phyloP scores from a whole-genome alignment of 2,113 vertebrate species.

The Centropus unirufus region DNA sequence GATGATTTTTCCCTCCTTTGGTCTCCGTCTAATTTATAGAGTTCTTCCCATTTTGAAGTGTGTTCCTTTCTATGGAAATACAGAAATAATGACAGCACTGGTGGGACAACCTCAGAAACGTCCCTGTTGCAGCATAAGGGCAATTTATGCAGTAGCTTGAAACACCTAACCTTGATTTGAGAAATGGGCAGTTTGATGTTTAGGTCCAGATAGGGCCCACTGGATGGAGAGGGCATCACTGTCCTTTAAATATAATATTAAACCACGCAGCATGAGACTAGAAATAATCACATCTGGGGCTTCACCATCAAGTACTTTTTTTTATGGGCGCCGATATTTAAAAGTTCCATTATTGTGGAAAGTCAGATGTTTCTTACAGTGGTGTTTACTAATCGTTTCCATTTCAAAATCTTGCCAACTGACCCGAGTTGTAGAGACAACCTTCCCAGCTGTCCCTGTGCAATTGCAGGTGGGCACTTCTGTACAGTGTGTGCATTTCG shows the following conservation, averaged over 20 bases:
- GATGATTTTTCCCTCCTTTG: background rate
- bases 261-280: background rate
- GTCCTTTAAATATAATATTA: background rate
- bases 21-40: background rate
- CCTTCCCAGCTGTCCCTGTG: background rate
- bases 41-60: background rate
- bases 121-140: background rate
- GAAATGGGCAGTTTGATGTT: background rate
- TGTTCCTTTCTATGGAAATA: background rate
- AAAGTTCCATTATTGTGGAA: background rate
- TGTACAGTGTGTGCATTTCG: background rate
- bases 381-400: background rate
- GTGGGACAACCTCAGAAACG: background rate
- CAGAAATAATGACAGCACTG: background rate
- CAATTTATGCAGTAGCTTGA: background rate
- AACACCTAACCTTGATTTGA: background rate
- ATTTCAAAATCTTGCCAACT: background rate
- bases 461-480: background rate
- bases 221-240: background rate
- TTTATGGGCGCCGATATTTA: background rate
- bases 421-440: background rate
- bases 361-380: background rate
- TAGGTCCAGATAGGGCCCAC: background rate
- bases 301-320: background rate
- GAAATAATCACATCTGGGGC: background rate